A percentile compares a stretch with the other conserved stretches of the same genome.
These are phyloP conservation scores for Penaeus indicus DNA, from an alignment of 1,140 invertebrate species.

Conservation along the genomic window DNA sequence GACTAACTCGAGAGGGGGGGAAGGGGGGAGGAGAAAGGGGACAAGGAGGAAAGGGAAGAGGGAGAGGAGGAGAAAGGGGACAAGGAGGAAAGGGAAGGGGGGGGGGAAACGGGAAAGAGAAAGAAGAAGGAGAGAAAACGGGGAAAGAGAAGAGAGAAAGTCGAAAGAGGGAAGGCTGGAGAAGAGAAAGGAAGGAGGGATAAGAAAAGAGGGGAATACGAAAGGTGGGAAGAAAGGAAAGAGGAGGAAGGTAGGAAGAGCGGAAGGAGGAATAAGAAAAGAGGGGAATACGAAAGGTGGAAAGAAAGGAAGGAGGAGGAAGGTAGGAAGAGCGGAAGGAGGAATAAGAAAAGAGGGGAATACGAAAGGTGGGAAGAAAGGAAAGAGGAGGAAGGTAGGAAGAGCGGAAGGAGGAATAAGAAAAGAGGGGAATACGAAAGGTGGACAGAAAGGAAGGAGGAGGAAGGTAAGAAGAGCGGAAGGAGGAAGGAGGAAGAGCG, in stretches of 20 bases:
- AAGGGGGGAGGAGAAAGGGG: not conserved
- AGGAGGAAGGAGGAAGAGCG: slow-evolving; percentile 17
- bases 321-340: slow-evolving; percentile 26
- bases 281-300: no score
- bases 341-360: not conserved
- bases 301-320: not conserved
- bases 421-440: no score
- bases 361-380: not conserved
- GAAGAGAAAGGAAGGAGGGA: not conserved
- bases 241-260: not conserved
- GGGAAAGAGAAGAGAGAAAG: not conserved
- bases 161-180: no score
- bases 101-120: not conserved
- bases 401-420: not conserved
- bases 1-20: not conserved
- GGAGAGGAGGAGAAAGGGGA: not conserved
- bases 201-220: not conserved
- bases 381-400: not conserved
- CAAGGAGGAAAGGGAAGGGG: no score
- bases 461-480: slow-evolving; percentile 14
- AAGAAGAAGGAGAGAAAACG: not conserved
- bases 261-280: no score
- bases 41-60: not conserved
- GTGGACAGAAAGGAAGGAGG: no score
- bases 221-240: not conserved